phyloP scores from a whole-genome alignment of 2,797 vertebrate genomes.

The Chaunax sp. region DNA sequence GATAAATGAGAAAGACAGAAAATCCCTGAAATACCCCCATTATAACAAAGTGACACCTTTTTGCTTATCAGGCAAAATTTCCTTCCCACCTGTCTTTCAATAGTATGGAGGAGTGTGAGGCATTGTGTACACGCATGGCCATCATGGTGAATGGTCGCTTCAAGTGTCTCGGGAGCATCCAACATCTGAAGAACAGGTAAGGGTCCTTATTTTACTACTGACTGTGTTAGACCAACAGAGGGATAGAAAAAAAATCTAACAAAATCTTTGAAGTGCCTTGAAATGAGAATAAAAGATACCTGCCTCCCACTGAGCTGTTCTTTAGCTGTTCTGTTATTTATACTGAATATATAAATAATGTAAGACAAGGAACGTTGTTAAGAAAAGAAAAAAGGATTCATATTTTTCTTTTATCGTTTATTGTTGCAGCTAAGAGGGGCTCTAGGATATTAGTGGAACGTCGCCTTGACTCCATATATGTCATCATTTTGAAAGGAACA shows the following conservation, averaged over 20 bases:
- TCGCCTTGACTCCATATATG: neutral
- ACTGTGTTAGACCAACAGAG: neutral
- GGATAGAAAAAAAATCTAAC: neutral
- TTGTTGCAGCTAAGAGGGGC: neutral
- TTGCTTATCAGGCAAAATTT: neutral
- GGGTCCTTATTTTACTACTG: neutral
- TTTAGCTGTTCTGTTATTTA: conserved; percentile 31
- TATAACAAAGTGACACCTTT: neutral
- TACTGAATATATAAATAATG: conserved; percentile 38
- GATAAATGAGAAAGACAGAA: neutral
- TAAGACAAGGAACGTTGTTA: conserved; percentile 1
- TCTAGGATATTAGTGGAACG: neutral
- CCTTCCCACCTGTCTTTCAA: conserved; percentile 1
- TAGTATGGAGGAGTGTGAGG: conserved; percentile 99
- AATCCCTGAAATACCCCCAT: neutral
- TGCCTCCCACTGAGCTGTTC: conserved; percentile 3
- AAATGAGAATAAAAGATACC: conserved; percentile 49
- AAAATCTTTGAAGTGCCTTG: conserved; percentile 24
- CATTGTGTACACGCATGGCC: conserved; percentile 96
- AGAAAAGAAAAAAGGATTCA: conserved; percentile 5
- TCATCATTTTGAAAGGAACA: neutral
- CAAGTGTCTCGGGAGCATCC: conserved; percentile 95
- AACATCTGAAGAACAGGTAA: conserved; percentile 97
- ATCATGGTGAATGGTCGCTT: conserved; percentile 99
- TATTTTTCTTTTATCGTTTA: conserved; percentile 16